Base-by-base conservation (phyloP, 2,797 vertebrate genomes). In the Chaetophractus vellerosus region DNA sequence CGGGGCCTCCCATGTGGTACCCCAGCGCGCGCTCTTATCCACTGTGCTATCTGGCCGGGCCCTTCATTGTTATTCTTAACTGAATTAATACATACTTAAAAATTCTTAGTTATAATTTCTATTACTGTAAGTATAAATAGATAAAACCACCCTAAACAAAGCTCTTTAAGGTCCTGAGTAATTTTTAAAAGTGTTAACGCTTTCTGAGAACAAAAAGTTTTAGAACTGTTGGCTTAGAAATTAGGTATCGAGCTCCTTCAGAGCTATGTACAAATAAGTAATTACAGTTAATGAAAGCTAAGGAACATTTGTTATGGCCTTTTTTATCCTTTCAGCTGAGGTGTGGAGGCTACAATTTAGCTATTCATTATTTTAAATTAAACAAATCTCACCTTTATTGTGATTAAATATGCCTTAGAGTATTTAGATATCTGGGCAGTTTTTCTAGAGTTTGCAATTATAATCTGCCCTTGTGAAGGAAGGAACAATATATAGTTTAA, bases 341-440 rank as follows among this genome's bases (percentile, higher is more conserved):
- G 26, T 81, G 7, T 79, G 28, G 72, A 93, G 63, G 19, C 52
- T 87, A 15, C 45, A 94, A 36, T 66, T 86, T 84, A 94, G 59
- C n/a, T 85, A n/a, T n/a, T n/a, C n/a, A 78, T 72, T 68, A 45
- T 84, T 88, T 88, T 83, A 90, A 82, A 36, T 85, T 41, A n/a
- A n/a, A n/a, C n/a, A 84, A 79, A 74, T 83, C 28, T 92, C 12
- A 88, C 28, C 38, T 88, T 90, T 79, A 74, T 74, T 64, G 72
- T 68, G n/a, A 69, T 87, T 8, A 72, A 93, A 57, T 75, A 50
- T 26, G 26, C 81, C 33, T 87, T 92, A 76, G 12, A 55, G 3
- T 84, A 11, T 74, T 93, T 33, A 87, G 75, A 4, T 36, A 66
- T 79, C 59, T 50, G 31, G 28, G 26, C 12, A 78, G 24, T 68